Percentiles rank a stretch among this genome's conserved stretches.
phyloP scores from a whole-genome alignment of 2,797 vertebrate genomes.

The Hippopotamyrus pictus region DNA sequence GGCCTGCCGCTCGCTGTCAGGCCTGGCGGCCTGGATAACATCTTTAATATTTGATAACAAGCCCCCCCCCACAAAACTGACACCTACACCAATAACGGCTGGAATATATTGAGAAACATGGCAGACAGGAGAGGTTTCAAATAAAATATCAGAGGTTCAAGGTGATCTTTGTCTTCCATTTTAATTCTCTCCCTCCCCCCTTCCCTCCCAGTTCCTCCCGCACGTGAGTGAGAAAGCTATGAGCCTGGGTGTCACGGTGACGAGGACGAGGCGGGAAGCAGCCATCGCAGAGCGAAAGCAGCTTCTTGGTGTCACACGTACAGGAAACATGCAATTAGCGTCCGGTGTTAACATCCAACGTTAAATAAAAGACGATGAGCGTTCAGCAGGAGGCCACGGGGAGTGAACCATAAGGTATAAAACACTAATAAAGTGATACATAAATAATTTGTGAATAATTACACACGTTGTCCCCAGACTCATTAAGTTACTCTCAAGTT shows the following conservation, averaged over 20 bases:
- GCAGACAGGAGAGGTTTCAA: slow-evolving; percentile 44
- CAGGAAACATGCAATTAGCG: neutral
- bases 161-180: slow-evolving; percentile 39
- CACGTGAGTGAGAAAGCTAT: slow-evolving; percentile 32
- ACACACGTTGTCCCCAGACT: neutral
- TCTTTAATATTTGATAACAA: slow-evolving; percentile 74
- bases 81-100: slow-evolving; percentile 52
- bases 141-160: slow-evolving; percentile 52
- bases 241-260: slow-evolving; percentile 20
- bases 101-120: slow-evolving; percentile 46
- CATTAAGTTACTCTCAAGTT: neutral
- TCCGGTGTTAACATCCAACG: neutral
- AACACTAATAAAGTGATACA: neutral
- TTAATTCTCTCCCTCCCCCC: slow-evolving; percentile 29
- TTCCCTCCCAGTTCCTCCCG: slow-evolving; percentile 19
- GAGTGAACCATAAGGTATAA: neutral
- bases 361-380: neutral
- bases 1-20: slow-evolving; percentile 46
- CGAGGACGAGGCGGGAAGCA: slow-evolving; percentile 9
- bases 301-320: neutral
- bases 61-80: slow-evolving; percentile 43
- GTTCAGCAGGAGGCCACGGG: neutral
- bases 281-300: neutral
- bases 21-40: slow-evolving; percentile 57
- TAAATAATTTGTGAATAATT: neutral